Base-by-base conservation (phyloP, 1,140 invertebrate genomes). In the Habropoda laboriosa region DNA sequence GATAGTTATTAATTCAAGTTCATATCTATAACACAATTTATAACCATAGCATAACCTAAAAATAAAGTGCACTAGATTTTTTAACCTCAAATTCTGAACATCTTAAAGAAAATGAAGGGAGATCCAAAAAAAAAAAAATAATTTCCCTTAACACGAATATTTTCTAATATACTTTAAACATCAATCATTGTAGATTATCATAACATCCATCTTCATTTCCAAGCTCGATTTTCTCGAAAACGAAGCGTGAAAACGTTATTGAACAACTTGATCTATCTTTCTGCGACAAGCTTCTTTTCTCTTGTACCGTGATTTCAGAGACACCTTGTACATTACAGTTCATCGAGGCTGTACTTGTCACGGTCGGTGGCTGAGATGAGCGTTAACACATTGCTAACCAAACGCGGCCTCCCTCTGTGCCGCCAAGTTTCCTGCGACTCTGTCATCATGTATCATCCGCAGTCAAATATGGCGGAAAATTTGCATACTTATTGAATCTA, bases 401-500 rank as follows among this genome's bases (percentile, higher is more conserved):
- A 32, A 67, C 64, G 27, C 27, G 8, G 0, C 5, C 63, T 49
- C 40, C 63, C 40, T n/a, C 40, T 47, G 61, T 40, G 42, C 7
- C 45, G 42, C 18, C 10, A 40, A 63, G 32, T 63, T 63, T 63
- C 35, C 0, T 27, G n/a, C 18, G 16, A 8, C 18, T 47, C 27
- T 35, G 45, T 35, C 45, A 67, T 47, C 64, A 0, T 67, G 42
- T 47, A 67, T 67, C 42, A 67, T 35, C 18, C 30, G 2, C 2
- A 49, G 42, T 21, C 64, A 47, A 47, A 45, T 47, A 67, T 30
- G 49, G 42, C 10, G 24, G 27, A 10, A 67, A 67, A 67, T 67
- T 67, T 67, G 64, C 64, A 67, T 67, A 45, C 30, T 67, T 67
- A 67, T 67, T 49, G 64, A 67, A 47, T 47, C 64, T n/a, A 67